These are phyloP conservation scores for Nomada ferruginata DNA, from an alignment of 2,888 invertebrate species.

Conservation along the genomic window DNA sequence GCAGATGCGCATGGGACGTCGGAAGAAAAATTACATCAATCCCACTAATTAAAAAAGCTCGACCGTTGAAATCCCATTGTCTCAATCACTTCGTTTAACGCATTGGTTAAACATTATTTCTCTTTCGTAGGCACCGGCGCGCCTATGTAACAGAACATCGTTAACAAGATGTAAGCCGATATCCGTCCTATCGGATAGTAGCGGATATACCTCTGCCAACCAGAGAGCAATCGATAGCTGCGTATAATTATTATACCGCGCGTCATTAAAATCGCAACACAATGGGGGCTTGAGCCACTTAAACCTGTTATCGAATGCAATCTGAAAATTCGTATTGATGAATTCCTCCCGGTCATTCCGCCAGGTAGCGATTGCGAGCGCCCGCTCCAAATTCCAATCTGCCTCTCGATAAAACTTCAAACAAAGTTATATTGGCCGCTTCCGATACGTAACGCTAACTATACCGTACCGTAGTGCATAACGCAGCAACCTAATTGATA, in stretches of 20 bases:
- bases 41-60: slow-evolving; percentile 19
- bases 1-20: neutral
- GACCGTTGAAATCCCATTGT: neutral
- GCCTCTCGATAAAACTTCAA: neutral
- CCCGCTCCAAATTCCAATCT: slow-evolving; percentile 22
- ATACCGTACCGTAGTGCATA: neutral
- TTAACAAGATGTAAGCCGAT: slow-evolving; percentile 53
- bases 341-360: slow-evolving; percentile 10
- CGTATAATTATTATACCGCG: slow-evolving; percentile 59
- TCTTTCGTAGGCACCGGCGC: neutral
- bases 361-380: neutral
- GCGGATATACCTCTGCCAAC: slow-evolving; percentile 17
- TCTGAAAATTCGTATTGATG: slow-evolving; percentile 27
- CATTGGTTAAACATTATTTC: neutral
- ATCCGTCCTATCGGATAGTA: slow-evolving; percentile 22
- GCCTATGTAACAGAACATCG: slow-evolving; percentile 11
- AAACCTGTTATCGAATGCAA: slow-evolving; percentile 18
- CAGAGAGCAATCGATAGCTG: slow-evolving; percentile 49
- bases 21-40: neutral
- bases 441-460: neutral
- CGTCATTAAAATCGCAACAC: slow-evolving; percentile 52
- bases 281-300: slow-evolving; percentile 20
- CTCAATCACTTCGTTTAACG: neutral
- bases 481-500: neutral
- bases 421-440: neutral